phyloP scores from a whole-genome alignment of 2,888 invertebrate genomes.

The Limnephilus lunatus region DNA sequence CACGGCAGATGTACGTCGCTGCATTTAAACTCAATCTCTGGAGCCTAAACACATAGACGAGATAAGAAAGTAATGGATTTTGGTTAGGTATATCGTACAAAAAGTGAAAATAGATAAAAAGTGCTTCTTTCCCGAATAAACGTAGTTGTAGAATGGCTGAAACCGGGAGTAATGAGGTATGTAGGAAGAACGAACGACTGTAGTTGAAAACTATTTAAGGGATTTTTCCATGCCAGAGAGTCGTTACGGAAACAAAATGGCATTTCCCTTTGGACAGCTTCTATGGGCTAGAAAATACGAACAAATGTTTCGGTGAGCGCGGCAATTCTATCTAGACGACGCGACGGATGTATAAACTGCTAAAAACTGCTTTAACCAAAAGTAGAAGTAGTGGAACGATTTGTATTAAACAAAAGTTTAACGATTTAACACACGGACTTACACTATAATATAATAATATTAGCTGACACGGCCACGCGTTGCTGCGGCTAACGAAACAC shows the following conservation, averaged over 20 bases:
- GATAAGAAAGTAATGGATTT: not conserved
- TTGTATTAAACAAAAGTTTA: not conserved
- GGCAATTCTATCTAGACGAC: not conserved
- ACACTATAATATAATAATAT: not conserved
- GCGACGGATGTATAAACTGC: not conserved
- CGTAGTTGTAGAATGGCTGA: not conserved
- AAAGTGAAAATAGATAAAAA: not conserved
- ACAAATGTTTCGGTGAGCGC: not conserved
- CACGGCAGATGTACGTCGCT: not conserved
- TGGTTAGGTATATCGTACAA: not conserved
- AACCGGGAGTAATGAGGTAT: constrained; percentile 2
- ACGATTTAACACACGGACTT: not conserved
- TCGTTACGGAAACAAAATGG: constrained; percentile 2
- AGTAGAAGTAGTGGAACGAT: not conserved
- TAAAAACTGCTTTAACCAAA: not conserved
- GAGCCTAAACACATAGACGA: not conserved
- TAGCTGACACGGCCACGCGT: no score
- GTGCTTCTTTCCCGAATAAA: no score
- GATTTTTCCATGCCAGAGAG: not conserved
- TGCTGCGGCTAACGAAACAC: no score
- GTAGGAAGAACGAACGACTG: not conserved
- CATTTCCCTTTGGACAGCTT: not conserved
- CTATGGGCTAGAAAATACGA: not conserved
- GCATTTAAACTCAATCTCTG: not conserved
- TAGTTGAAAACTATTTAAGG: not conserved